These are phyloP conservation scores for Melanaphis sacchari DNA, from an alignment of 1,140 invertebrate species.

Conservation along the genomic window DNA sequence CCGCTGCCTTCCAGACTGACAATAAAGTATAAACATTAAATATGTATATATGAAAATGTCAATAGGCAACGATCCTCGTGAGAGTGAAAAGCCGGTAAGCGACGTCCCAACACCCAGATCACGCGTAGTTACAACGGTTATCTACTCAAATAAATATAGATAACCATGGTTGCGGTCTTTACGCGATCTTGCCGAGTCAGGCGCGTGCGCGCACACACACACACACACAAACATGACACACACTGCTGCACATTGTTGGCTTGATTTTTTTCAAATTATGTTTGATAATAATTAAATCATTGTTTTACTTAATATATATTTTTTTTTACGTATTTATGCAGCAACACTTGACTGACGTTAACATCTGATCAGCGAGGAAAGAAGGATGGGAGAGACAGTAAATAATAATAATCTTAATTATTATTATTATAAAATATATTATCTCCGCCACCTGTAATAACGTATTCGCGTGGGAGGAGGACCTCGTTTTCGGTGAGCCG, in stretches of 20 bases:
- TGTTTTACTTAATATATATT: background rate
- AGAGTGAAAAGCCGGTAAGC: background rate
- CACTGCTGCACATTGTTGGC: background rate
- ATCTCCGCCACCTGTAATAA: background rate
- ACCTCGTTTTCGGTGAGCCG: background rate
- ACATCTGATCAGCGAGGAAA: background rate
- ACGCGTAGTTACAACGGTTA: background rate
- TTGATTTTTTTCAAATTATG: background rate
- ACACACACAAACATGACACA: too few species aligned
- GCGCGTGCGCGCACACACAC: too few species aligned
- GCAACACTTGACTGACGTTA: conserved; percentile 6
- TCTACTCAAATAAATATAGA: background rate
- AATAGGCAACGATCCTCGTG: background rate
- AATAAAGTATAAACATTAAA: background rate
- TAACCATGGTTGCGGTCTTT: background rate
- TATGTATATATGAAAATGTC: background rate
- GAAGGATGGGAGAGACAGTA: background rate
- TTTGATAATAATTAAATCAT: background rate
- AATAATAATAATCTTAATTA: background rate
- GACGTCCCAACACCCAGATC: background rate
- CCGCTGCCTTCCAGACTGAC: background rate
- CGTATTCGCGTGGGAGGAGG: background rate
- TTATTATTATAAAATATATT: background rate
- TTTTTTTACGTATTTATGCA: background rate
- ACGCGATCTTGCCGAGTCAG: too few species aligned